Conservation (phyloP, 2,113 vertebrate species). For the Cavia aperea region DNA sequence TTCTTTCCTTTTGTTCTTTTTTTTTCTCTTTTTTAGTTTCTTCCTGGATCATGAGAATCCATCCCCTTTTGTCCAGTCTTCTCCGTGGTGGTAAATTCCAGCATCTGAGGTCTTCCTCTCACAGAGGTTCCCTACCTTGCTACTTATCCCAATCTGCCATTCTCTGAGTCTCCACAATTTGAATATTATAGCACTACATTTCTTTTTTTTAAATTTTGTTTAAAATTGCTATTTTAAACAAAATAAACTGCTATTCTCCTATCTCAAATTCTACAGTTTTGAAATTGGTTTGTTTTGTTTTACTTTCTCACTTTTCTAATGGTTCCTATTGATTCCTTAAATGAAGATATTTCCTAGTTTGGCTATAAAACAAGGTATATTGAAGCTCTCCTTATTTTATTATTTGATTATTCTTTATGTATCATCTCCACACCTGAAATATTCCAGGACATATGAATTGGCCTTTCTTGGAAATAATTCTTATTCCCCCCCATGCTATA, state of each 20-base stretch:
- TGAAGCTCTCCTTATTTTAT: background rate
- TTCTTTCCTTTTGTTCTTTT: no score
- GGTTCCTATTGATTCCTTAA: background rate
- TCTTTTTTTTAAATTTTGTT: background rate
- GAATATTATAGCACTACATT: background rate
- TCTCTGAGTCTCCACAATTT: no score
- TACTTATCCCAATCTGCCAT: no score
- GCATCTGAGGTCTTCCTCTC: no score
- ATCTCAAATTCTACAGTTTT: background rate
- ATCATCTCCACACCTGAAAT: background rate
- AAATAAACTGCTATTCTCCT: background rate
- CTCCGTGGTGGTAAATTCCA: no score
- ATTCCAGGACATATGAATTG: background rate
- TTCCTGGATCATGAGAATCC: no score
- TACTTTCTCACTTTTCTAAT: background rate
- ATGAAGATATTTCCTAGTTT: background rate
- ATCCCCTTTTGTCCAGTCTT: no score
- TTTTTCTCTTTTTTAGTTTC: no score
- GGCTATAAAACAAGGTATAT: background rate
- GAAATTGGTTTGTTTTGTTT: background rate
- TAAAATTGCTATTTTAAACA: no score
- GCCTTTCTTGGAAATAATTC: background rate
- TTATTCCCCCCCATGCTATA: background rate
- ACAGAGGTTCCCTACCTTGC: no score
- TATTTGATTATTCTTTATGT: background rate